Conservation (phyloP, 2,797 vertebrate species). For the Spheniscus humboldti region DNA sequence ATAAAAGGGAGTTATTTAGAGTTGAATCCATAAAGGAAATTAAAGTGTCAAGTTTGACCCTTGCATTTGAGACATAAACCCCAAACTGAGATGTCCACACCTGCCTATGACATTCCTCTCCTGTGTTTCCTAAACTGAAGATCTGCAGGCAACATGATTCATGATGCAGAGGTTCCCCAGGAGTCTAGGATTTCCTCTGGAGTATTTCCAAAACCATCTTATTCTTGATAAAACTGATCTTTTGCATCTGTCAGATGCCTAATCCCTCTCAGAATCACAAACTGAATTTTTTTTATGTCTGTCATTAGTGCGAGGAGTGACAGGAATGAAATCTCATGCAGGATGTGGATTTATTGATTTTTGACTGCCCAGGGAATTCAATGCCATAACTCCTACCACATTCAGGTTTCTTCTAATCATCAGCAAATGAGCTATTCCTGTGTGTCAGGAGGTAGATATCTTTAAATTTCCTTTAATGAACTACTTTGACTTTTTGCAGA, state of each 20-base stretch:
- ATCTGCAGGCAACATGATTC: fast-evolving
- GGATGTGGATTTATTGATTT: neutral
- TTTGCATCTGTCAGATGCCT: neutral
- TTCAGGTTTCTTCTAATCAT: neutral
- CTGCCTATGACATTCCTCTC: neutral
- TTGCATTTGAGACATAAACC: neutral
- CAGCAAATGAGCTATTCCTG: neutral
- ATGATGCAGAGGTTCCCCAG: neutral
- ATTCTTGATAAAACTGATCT: neutral
- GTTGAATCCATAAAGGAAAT: neutral
- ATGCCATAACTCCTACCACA: neutral
- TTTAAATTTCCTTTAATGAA: neutral
- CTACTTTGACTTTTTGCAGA: neutral
- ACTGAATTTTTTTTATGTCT: neutral
- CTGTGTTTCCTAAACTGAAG: neutral
- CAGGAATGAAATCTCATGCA: neutral
- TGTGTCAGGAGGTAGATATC: neutral
- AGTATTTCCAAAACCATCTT: neutral
- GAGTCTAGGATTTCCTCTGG: neutral
- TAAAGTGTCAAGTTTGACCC: neutral
- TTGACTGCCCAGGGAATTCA: neutral
- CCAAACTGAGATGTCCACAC: neutral
- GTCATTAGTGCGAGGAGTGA: neutral
- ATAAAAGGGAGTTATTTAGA: neutral
- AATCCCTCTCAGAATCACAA: neutral